Conservation (phyloP, 2,888 invertebrate species). For the Cephus rjabovi region DNA sequence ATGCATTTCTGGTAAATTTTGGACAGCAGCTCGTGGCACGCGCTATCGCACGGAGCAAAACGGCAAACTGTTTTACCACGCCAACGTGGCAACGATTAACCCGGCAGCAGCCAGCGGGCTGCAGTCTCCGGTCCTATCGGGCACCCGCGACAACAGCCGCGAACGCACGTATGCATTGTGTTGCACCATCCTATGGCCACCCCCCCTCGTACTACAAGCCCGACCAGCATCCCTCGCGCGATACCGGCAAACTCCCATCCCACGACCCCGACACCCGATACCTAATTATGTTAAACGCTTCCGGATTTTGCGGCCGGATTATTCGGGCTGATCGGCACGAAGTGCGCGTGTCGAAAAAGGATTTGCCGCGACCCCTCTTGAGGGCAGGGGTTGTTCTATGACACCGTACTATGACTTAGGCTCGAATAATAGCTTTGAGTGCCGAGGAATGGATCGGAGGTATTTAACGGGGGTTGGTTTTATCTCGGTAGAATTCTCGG, state of each 20-base stretch:
- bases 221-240: constrained; percentile 11
- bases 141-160: constrained; percentile 16
- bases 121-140: constrained; percentile 21
- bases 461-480: background rate
- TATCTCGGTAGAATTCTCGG: background rate
- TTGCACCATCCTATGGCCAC: background rate
- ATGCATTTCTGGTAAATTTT: background rate
- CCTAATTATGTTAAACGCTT: constrained; percentile 66
- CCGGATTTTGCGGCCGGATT: constrained; percentile 63
- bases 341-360: constrained; percentile 30
- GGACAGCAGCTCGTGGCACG: constrained; percentile 24
- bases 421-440: background rate
- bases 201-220: background rate
- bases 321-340: constrained; percentile 37
- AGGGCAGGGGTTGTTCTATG: background rate
- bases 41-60: constrained; percentile 40
- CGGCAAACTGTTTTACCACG: constrained; percentile 60
- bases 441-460: background rate
- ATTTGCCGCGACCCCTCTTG: constrained; percentile 17
- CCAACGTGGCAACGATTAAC: constrained; percentile 62
- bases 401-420: background rate
- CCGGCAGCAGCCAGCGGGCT: constrained; percentile 36
- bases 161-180: background rate
- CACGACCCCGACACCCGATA: constrained; percentile 55
- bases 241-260: constrained; percentile 20